These are phyloP conservation scores for Poeciliopsis infans DNA, from an alignment of 2,797 vertebrate genomes.

Conservation along the genomic window DNA sequence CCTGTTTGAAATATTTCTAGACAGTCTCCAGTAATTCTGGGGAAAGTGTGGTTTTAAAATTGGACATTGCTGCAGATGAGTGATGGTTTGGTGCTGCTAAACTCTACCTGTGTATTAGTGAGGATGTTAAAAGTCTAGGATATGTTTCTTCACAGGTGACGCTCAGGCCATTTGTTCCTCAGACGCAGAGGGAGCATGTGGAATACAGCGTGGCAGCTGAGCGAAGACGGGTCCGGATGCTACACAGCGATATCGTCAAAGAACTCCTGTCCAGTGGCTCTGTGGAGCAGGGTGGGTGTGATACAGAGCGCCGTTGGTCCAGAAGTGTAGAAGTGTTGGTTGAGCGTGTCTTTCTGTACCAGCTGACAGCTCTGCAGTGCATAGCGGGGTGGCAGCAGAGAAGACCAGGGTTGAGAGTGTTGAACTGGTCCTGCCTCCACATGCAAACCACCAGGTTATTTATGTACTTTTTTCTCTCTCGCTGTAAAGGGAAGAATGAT, in stretches of 20 bases:
- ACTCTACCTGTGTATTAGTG: neutral
- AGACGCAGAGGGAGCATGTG: slow-evolving; percentile 85
- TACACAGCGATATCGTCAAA: slow-evolving; percentile 90
- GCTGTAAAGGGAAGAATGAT: neutral
- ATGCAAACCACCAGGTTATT: slow-evolving; percentile 91
- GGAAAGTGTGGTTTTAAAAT: neutral
- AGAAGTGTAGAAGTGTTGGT: neutral
- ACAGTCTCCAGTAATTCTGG: neutral
- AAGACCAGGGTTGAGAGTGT: slow-evolving; percentile 91
- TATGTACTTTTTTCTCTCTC: neutral
- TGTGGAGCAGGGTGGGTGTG: slow-evolving; percentile 74
- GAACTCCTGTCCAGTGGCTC: slow-evolving; percentile 82
- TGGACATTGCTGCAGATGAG: neutral
- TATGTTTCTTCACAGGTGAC: slow-evolving; percentile 78
- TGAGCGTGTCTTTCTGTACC: slow-evolving; percentile 30
- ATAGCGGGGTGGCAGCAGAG: slow-evolving; percentile 76
- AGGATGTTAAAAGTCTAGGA: neutral
- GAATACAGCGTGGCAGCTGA: slow-evolving; percentile 92
- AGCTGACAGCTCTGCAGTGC: slow-evolving; percentile 56
- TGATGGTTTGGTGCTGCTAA: neutral
- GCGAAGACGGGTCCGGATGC: slow-evolving; percentile 89
- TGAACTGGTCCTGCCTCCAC: slow-evolving; percentile 92
- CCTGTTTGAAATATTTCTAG: neutral
- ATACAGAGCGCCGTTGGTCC: neutral
- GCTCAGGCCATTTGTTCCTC: slow-evolving; percentile 78